phyloP scores from a whole-genome alignment of 2,797 vertebrate species.

The Channa striata region DNA sequence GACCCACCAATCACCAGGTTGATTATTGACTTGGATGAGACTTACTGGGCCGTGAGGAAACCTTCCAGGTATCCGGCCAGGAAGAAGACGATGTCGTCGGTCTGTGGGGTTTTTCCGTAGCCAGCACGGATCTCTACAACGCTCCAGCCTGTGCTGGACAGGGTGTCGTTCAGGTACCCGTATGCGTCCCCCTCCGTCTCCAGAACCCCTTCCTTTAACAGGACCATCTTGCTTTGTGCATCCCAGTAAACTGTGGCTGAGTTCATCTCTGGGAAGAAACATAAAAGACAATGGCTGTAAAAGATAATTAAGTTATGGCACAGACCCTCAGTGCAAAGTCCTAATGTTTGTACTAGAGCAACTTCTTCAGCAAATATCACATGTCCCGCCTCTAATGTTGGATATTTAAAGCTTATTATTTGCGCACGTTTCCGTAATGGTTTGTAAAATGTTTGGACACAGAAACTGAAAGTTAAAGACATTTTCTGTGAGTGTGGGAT shows the following conservation, averaged over 20 bases:
- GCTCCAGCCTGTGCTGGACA: constrained; percentile 89
- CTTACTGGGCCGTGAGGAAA: constrained; percentile 92
- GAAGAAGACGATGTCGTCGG: constrained; percentile 88
- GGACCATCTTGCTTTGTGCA: constrained; percentile 75
- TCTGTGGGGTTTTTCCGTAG: constrained; percentile 82
- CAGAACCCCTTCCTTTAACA: constrained; percentile 83
- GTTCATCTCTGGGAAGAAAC: constrained; percentile 61
- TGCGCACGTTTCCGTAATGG: no score
- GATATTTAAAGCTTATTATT: no score
- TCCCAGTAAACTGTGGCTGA: constrained; percentile 90
- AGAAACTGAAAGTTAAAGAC: no score
- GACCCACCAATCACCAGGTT: not conserved
- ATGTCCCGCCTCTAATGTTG: no score
- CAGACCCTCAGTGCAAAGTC: not conserved
- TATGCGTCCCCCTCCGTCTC: constrained; percentile 88
- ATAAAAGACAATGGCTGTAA: not conserved
- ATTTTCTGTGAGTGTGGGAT: not conserved
- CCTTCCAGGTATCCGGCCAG: constrained; percentile 92
- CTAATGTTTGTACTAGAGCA: no score
- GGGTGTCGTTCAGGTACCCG: constrained; percentile 89
- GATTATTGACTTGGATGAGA: constrained; percentile 5
- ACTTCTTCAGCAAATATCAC: no score
- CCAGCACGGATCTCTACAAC: constrained; percentile 91
- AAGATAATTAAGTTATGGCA: not conserved
- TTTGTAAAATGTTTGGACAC: no score